phyloP scores from a whole-genome alignment of 2,797 vertebrate genomes.

The Lerista edwardsae region DNA sequence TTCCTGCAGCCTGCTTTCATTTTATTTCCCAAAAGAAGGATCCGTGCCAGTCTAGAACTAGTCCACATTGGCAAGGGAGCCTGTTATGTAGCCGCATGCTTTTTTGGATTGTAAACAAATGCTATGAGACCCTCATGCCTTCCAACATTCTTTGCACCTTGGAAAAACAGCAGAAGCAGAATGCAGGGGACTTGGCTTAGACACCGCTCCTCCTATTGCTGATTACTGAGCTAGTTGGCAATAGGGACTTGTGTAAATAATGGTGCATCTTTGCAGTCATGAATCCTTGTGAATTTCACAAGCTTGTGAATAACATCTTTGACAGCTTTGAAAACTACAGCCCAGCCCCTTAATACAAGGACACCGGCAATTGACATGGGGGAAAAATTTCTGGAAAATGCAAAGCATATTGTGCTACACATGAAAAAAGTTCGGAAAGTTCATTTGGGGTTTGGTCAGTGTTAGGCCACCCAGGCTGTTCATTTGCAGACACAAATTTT shows the following conservation, averaged over 20 bases:
- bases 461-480: no score
- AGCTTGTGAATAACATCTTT: neutral
- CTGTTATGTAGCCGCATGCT: neutral
- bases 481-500: neutral
- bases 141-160: neutral
- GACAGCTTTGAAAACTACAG: neutral
- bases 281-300: no score
- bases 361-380: neutral
- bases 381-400: neutral
- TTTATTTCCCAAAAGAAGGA: neutral
- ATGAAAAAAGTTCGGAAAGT: neutral
- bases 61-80: neutral
- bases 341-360: neutral
- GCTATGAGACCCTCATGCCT: neutral
- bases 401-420: neutral
- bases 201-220: neutral
- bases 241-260: no score
- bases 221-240: neutral
- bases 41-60: neutral
- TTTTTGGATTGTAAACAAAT: slow-evolving; percentile 10
- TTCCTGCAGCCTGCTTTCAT: neutral
- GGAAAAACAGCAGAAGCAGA: neutral
- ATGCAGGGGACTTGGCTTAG: neutral
- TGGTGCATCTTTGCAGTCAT: no score
- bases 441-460: neutral